Evolutionary conservation across 2,797 vertebrate species (phyloP).

Genomic region (Silurus lanzhouensis): DNA sequence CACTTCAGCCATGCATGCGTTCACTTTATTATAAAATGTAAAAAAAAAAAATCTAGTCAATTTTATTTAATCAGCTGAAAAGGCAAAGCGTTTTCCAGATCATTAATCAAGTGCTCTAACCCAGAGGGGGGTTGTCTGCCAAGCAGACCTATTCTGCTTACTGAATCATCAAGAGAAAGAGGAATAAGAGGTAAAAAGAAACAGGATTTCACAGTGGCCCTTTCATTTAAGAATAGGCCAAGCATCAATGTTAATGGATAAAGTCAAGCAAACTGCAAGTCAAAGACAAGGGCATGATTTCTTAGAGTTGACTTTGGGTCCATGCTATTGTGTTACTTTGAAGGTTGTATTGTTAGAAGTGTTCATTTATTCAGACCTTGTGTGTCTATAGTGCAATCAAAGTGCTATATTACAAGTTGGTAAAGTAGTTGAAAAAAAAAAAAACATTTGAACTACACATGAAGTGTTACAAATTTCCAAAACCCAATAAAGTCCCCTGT

Average conservation of each 20-base stretch:
- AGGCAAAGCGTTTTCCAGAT: conserved; percentile 92
- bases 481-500: background rate
- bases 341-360: conserved; percentile 23
- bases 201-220: conserved; percentile 64
- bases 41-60: conserved; percentile 90
- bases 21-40: conserved; percentile 95
- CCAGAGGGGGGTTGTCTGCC: conserved; percentile 84
- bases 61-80: conserved; percentile 99
- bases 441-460: background rate
- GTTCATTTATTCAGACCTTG: conserved; percentile 36
- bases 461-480: background rate
- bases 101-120: conserved; percentile 89
- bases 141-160: conserved; percentile 71
- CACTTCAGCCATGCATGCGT: conserved; percentile 63
- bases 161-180: conserved; percentile 79
- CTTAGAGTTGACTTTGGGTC: background rate
- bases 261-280: conserved; percentile 71
- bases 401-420: background rate
- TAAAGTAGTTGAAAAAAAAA: background rate
- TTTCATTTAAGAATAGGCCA: conserved; percentile 78
- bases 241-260: conserved; percentile 76
- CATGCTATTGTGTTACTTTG: conserved; percentile 29
- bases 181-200: conserved; percentile 49
- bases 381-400: background rate
- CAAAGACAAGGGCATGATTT: conserved; percentile 36